These are phyloP conservation scores for Camponotus vicinus DNA, from an alignment of 1,140 invertebrate species.

Conservation along the genomic window DNA sequence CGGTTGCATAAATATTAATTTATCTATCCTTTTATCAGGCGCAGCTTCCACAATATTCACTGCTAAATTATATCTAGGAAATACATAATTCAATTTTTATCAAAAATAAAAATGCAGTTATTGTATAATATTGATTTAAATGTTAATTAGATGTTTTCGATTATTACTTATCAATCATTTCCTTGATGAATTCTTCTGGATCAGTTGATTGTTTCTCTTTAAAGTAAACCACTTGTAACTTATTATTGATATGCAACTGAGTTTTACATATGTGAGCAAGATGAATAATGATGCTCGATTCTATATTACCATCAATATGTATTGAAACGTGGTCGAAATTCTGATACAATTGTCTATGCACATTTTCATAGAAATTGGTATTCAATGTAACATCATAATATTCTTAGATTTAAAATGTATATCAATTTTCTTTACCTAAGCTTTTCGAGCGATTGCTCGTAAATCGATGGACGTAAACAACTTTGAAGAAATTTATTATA, in stretches of 20 bases:
- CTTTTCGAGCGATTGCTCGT: slow-evolving; percentile 72
- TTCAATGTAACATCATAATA: slow-evolving; percentile 53
- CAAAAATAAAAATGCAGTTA: not conserved
- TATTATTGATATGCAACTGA: not conserved
- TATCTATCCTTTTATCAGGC: slow-evolving; percentile 27
- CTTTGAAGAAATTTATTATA: slow-evolving; percentile 72
- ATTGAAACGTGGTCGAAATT: slow-evolving; percentile 72
- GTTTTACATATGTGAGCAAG: slow-evolving; percentile 58
- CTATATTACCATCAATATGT: slow-evolving; percentile 72
- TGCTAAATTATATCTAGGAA: slow-evolving; percentile 72
- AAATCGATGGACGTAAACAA: slow-evolving; percentile 68
- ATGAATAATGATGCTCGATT: slow-evolving; percentile 75
- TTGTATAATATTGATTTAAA: slow-evolving; percentile 27
- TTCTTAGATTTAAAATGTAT: slow-evolving; percentile 48
- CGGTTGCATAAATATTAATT: slow-evolving; percentile 61
- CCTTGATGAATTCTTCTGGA: slow-evolving; percentile 59
- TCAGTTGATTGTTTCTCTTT: slow-evolving; percentile 28
- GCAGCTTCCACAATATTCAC: slow-evolving; percentile 26
- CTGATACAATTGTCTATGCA: slow-evolving; percentile 74
- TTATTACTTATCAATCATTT: slow-evolving; percentile 68
- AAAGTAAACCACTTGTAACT: slow-evolving; percentile 57
- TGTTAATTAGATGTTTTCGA: not conserved
- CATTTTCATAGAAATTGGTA: slow-evolving; percentile 9
- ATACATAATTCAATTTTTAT: slow-evolving; percentile 30
- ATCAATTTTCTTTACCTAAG: slow-evolving; percentile 71